phyloP scores from a whole-genome alignment of 2,888 invertebrate species.

The Nemotelus nigrinus region DNA sequence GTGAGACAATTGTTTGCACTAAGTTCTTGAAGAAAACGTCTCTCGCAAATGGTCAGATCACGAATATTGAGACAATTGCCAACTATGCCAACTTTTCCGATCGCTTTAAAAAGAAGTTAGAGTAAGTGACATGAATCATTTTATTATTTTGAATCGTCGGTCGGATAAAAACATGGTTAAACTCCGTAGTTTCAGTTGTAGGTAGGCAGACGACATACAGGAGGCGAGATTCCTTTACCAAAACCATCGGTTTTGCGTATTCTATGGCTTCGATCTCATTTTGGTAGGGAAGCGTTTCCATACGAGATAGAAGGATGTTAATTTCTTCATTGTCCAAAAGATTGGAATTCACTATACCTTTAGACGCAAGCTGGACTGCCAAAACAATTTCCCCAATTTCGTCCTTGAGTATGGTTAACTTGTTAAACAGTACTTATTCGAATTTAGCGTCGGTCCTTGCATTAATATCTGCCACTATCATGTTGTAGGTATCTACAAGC shows the following conservation, averaged over 20 bases:
- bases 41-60: too few species aligned
- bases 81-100: too few species aligned
- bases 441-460: neutral
- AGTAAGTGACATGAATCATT: slow-evolving; percentile 5
- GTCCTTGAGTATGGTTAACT: neutral
- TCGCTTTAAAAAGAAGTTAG: too few species aligned
- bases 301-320: slow-evolving; percentile 11
- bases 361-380: too few species aligned
- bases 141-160: neutral
- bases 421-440: neutral
- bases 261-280: slow-evolving; percentile 40
- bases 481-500: slow-evolving; percentile 7
- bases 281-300: slow-evolving; percentile 49
- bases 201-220: too few species aligned
- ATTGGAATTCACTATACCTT: neutral
- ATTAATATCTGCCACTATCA: neutral
- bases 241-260: too few species aligned
- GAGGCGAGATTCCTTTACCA: too few species aligned
- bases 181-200: too few species aligned
- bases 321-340: slow-evolving; percentile 5
- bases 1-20: too few species aligned
- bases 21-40: too few species aligned
- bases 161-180: too few species aligned
- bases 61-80: too few species aligned
- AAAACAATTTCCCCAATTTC: slow-evolving; percentile 18